Evolutionary conservation across 2,888 invertebrate genomes (phyloP).

Genomic region (Argyra leucocephala): DNA sequence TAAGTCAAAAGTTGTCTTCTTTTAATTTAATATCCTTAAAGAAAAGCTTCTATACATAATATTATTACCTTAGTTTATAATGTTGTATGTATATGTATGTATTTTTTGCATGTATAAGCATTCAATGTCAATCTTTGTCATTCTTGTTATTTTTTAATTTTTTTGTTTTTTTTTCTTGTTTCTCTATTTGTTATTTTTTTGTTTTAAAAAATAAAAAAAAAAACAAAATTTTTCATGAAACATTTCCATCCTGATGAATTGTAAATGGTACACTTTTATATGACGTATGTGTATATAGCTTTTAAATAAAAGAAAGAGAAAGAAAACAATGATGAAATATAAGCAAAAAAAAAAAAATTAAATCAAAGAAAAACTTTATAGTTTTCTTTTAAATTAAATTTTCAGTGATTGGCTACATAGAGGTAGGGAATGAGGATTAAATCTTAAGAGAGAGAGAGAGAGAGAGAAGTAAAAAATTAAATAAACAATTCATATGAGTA

Average conservation of each 20-base stretch:
- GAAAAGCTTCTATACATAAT: too few relatives aligned
- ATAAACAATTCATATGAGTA: not conserved
- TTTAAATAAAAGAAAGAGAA: not conserved
- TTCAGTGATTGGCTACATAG: too few relatives aligned
- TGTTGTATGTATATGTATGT: not conserved
- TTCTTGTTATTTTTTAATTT: not conserved
- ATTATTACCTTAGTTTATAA: too few relatives aligned
- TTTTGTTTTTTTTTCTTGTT: too few relatives aligned
- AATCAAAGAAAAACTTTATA: not conserved
- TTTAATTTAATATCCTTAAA: not conserved
- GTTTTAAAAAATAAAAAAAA: too few relatives aligned
- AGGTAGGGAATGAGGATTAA: too few relatives aligned
- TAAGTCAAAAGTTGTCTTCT: not conserved
- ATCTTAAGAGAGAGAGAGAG: too few relatives aligned
- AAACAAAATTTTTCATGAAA: not conserved
- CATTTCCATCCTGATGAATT: not conserved
- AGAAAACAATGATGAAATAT: not conserved
- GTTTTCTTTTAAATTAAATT: conserved; percentile 1
- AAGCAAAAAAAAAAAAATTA: not conserved
- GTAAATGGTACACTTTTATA: not conserved
- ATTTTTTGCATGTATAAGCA: not conserved
- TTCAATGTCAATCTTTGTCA: not conserved
- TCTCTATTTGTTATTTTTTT: too few relatives aligned
- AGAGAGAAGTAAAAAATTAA: not conserved
- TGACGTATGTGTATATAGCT: not conserved